Evolutionary conservation across 2,888 invertebrate species (phyloP).

Genomic region (Rhagium mordax): DNA sequence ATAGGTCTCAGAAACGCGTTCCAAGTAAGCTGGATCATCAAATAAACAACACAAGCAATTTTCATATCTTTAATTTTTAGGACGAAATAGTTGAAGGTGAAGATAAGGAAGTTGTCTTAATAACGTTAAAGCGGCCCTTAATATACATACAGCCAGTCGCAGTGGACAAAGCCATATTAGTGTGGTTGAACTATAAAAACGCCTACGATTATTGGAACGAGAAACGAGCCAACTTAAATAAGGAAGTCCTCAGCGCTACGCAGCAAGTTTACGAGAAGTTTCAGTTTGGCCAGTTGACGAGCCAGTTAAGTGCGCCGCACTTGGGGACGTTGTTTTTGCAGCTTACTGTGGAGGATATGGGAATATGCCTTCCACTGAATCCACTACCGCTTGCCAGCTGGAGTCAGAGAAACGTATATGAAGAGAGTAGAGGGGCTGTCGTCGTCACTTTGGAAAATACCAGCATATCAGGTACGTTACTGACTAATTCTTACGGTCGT

Average conservation of each 20-base stretch:
- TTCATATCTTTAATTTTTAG: constrained; percentile 69
- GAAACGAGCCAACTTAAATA: constrained; percentile 91
- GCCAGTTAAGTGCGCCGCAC: constrained; percentile 83
- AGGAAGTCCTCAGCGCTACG: constrained; percentile 86
- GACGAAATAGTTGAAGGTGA: constrained; percentile 89
- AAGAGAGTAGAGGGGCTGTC: constrained; percentile 91
- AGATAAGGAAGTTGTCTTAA: constrained; percentile 90
- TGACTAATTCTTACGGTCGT: background rate
- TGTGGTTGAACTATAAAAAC: constrained; percentile 99
- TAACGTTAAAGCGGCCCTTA: constrained; percentile 93
- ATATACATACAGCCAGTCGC: constrained; percentile 98
- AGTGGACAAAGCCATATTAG: constrained; percentile 97
- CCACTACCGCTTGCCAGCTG: constrained; percentile 81
- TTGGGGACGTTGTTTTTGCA: constrained; percentile 94
- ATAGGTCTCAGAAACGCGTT: constrained; percentile 76
- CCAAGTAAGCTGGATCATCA: constrained; percentile 55
- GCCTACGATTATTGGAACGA: constrained; percentile 99
- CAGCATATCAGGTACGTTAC: constrained; percentile 79
- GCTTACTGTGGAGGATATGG: constrained; percentile 96
- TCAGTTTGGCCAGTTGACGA: constrained; percentile 84
- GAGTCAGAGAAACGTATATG: constrained; percentile 79
- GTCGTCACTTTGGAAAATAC: constrained; percentile 97
- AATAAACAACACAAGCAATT: background rate
- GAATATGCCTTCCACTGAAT: constrained; percentile 93
- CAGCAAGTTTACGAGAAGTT: constrained; percentile 81